A percentile compares a stretch with the other conserved stretches of the same genome.
Conservation (phyloP, 2,113 vertebrate genomes). For the Eira barbara region DNA sequence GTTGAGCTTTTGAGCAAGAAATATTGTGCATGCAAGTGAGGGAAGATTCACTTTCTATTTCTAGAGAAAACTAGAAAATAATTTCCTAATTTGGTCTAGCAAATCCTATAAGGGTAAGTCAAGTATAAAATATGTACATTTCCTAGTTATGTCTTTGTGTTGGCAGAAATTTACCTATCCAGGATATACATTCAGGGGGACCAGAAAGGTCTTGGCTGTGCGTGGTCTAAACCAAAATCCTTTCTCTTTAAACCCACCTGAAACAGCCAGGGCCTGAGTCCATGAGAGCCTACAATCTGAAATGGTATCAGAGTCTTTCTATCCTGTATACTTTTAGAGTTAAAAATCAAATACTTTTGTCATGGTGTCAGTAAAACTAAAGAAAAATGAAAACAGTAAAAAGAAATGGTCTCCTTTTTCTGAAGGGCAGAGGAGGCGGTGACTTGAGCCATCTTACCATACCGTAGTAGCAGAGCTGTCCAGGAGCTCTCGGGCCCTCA, state of each 20-base stretch:
- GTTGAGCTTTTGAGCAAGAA: not conserved
- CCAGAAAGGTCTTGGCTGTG: not conserved
- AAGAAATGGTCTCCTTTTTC: not conserved
- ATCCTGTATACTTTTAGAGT: not conserved
- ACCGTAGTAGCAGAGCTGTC: not conserved
- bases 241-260: not conserved
- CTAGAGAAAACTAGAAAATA: constrained; percentile 11
- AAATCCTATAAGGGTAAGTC: not conserved
- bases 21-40: not conserved
- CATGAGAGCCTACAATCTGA: not conserved
- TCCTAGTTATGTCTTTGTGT: not conserved
- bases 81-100: not conserved
- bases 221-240: not conserved
- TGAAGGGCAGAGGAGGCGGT: not conserved
- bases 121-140: constrained; percentile 18
- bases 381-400: not conserved
- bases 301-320: not conserved
- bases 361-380: not conserved
- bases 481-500: not conserved
- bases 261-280: not conserved
- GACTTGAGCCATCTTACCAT: not conserved
- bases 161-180: not conserved
- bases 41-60: not conserved
- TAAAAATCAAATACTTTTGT: not conserved
- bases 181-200: not conserved